Evolutionary conservation across 1,140 invertebrate genomes (phyloP).

Genomic region (Agraylea sexmaculata): DNA sequence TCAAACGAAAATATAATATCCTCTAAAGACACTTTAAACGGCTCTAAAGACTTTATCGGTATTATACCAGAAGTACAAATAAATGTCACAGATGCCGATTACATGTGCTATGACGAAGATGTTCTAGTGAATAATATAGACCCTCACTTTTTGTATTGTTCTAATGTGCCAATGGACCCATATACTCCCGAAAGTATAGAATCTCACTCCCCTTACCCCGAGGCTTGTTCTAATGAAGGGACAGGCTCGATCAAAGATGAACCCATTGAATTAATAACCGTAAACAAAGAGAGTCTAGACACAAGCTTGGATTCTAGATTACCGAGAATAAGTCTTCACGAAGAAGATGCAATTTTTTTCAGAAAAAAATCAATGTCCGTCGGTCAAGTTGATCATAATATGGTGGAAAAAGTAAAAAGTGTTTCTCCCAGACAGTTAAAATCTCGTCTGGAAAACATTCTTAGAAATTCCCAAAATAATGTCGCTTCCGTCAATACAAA

Average conservation of each 20-base stretch:
- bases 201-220: conserved; percentile 54
- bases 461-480: conserved; percentile 12
- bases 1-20: conserved; percentile 12
- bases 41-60: too few species aligned
- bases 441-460: conserved; percentile 29
- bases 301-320: conserved; percentile 17
- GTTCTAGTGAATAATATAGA: conserved; percentile 45
- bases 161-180: conserved; percentile 43
- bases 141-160: conserved; percentile 34
- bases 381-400: conserved; percentile 13
- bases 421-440: conserved; percentile 47
- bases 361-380: conserved; percentile 15
- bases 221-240: conserved; percentile 26
- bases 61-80: conserved; percentile 40
- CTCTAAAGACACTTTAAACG: conserved; percentile 24
- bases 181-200: conserved; percentile 68
- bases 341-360: conserved; percentile 14
- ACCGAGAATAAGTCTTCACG: conserved; percentile 12
- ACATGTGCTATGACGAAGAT: conserved; percentile 28
- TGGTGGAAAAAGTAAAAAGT: conserved; percentile 30
- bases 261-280: conserved; percentile 11
- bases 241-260: conserved; percentile 22
- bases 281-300: conserved; percentile 21
- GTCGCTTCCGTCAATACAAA: conserved; percentile 4
- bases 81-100: conserved; percentile 38